Percentiles rank a stretch among this genome's conserved stretches.
These are phyloP conservation scores for Porites lobata DNA, from an alignment of 92 coral and sea anemone genomes.

Conservation along the genomic window DNA sequence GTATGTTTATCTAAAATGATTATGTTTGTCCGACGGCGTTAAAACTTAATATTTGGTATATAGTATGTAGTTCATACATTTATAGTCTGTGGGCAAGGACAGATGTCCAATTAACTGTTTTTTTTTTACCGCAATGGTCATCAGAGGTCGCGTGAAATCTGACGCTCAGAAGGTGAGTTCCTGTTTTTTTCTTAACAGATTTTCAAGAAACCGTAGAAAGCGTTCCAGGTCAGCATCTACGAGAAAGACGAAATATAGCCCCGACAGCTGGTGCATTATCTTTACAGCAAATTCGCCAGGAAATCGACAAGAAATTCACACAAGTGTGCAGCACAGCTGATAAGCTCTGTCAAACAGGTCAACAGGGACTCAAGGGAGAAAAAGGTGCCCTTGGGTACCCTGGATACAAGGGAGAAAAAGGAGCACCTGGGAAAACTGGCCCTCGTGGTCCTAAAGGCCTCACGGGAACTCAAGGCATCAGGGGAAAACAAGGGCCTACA, in stretches of 20 bases:
- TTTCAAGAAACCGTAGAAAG: background rate
- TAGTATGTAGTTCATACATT: no score
- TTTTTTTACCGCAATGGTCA: no score
- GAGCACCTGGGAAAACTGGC: slow-evolving; percentile 53
- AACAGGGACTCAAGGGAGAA: slow-evolving; percentile 8
- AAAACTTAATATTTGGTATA: no score
- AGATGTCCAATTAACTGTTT: no score
- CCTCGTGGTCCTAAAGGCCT: slow-evolving; percentile 63
- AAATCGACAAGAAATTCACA: slow-evolving; percentile 28
- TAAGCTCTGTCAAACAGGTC: slow-evolving; percentile 26
- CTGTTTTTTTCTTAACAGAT: background rate
- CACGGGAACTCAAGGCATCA: slow-evolving; percentile 49
- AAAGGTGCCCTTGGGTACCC: slow-evolving; percentile 32
- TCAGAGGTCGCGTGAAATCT: no score
- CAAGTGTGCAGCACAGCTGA: background rate
- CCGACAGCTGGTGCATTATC: background rate
- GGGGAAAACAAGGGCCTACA: slow-evolving; percentile 52
- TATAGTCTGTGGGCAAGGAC: no score
- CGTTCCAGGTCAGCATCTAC: background rate
- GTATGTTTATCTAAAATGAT: no score
- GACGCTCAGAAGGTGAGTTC: background rate
- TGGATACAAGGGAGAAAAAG: slow-evolving; percentile 45
- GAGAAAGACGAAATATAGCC: background rate
- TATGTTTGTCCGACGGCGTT: no score
- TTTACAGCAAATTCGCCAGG: slow-evolving; percentile 2